Conservation (phyloP, 2,113 vertebrate genomes). For the Pimephales promelas region DNA sequence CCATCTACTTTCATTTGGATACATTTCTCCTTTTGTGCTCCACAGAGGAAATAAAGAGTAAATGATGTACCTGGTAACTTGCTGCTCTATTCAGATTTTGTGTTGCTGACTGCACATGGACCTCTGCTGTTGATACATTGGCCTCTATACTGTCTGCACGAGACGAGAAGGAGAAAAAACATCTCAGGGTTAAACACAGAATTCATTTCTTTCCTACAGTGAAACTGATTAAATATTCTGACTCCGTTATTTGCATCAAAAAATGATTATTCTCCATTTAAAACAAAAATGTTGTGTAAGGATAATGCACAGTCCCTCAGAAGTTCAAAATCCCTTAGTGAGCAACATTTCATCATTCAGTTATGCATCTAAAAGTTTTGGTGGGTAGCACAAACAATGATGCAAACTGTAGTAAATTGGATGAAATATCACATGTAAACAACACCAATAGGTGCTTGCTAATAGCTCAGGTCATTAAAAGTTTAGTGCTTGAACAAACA, state of each 20-base stretch:
- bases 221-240: neutral
- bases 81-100: conserved; percentile 89
- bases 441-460: neutral
- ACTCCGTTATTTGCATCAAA: neutral
- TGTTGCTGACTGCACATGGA: conserved; percentile 85
- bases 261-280: neutral
- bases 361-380: neutral
- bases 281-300: neutral
- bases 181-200: neutral
- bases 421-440: conserved; percentile 27
- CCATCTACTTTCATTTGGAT: neutral
- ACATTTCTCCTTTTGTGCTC: neutral
- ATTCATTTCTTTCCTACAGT: neutral
- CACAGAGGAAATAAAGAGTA: neutral
- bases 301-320: neutral
- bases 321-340: neutral
- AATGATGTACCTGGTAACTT: conserved; percentile 84
- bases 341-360: neutral
- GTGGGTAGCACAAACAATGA: neutral
- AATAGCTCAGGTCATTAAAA: neutral
- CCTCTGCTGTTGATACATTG: conserved; percentile 90
- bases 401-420: conserved; percentile 6
- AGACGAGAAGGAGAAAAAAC: conserved; percentile 11
- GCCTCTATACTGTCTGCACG: conserved; percentile 98
- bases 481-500: conserved; percentile 14